Conservation (phyloP, 2,797 vertebrate genomes). For the Octomys mimax region DNA sequence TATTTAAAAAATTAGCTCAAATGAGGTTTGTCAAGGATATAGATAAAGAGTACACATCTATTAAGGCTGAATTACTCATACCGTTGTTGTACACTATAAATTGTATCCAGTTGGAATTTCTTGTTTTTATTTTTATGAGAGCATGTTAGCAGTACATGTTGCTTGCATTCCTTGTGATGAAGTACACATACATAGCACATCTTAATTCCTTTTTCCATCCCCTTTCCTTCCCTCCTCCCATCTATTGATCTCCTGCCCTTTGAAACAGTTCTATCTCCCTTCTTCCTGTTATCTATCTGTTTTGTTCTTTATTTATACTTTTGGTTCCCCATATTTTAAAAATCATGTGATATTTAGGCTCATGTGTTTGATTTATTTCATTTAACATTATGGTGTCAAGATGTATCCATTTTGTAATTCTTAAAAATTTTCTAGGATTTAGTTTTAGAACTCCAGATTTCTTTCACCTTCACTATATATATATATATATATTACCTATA, state of each 20-base stretch:
- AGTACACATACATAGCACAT: neutral
- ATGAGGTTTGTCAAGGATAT: neutral
- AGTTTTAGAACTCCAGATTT: neutral
- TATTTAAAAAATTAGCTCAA: neutral
- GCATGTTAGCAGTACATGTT: neutral
- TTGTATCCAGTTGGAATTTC: neutral
- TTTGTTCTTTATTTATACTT: neutral
- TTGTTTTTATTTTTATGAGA: neutral
- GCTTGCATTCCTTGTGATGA: neutral
- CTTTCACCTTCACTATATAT: neutral
- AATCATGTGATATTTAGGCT: neutral
- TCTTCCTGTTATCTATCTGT: neutral
- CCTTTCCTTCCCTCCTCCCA: neutral
- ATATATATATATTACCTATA: too few relatives aligned
- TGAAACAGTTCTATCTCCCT: neutral
- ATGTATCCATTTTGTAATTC: neutral
- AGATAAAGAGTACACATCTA: neutral
- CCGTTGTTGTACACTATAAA: neutral
- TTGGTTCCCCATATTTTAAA: neutral
- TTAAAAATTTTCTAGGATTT: neutral
- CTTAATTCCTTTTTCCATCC: neutral
- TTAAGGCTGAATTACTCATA: neutral
- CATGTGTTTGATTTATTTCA: neutral
- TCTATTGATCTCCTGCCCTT: neutral
- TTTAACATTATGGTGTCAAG: neutral